Percentiles rank a stretch among this genome's conserved stretches.
Evolutionary conservation across 2,888 invertebrate species (phyloP).

Genomic region (Sepiola atlantica): DNA sequence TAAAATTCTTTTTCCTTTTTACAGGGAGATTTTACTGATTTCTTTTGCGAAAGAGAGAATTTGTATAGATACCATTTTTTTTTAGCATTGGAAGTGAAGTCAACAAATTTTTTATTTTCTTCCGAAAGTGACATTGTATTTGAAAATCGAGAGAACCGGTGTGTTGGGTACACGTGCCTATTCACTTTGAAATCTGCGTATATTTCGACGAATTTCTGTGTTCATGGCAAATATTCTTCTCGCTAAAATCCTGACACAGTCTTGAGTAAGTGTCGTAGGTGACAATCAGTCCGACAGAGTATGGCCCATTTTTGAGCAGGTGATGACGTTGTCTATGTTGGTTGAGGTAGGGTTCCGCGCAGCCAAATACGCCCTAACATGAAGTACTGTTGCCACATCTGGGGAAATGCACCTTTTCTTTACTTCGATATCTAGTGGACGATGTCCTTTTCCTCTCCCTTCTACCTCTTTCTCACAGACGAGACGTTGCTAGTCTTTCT

Average conservation of each 20-base stretch:
- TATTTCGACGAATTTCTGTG: not conserved
- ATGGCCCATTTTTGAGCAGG: not conserved
- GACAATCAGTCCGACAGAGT: not conserved
- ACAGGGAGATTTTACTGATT: not conserved
- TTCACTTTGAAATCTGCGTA: not conserved
- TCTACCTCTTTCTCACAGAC: too few relatives aligned
- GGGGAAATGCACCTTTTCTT: too few relatives aligned
- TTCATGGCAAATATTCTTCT: not conserved
- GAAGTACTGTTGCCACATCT: too few relatives aligned
- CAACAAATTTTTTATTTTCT: not conserved
- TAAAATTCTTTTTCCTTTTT: not conserved
- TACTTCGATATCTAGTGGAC: too few relatives aligned
- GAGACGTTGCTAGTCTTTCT: too few relatives aligned
- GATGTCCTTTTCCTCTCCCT: too few relatives aligned
- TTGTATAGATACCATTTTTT: not conserved
- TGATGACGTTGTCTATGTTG: too few relatives aligned
- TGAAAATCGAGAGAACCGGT: not conserved
- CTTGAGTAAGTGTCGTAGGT: not conserved
- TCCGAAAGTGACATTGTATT: not conserved
- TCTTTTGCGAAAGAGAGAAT: not conserved
- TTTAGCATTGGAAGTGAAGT: not conserved
- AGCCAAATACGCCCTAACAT: too few relatives aligned
- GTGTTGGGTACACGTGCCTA: not conserved
- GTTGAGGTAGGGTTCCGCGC: not conserved
- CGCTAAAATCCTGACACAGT: too few relatives aligned